Evolutionary conservation across 2,113 vertebrate species (phyloP).

Genomic region (Tupaia chinensis): DNA sequence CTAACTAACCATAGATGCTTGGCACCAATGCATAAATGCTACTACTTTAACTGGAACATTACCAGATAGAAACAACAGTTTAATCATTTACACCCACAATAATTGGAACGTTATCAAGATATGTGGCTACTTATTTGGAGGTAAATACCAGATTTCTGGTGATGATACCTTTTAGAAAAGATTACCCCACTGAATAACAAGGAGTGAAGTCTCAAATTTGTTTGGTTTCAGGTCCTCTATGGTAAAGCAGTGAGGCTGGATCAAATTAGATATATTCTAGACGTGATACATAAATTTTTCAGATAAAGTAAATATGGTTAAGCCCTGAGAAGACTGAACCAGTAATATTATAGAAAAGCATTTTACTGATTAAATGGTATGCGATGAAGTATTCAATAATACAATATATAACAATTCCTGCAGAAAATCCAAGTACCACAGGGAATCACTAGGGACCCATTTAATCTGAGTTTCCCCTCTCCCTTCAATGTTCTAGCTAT

Average conservation of each 20-base stretch:
- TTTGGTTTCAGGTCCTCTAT: neutral
- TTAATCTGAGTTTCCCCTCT: neutral
- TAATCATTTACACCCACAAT: neutral
- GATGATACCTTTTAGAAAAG: neutral
- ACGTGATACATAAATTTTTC: neutral
- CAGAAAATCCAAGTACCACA: neutral
- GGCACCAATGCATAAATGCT: neutral
- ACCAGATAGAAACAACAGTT: slow-evolving; percentile 5
- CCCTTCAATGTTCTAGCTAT: neutral
- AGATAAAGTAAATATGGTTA: neutral
- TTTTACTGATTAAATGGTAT: neutral
- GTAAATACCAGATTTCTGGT: neutral
- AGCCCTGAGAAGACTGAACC: neutral
- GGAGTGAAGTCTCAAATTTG: neutral
- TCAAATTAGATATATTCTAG: neutral
- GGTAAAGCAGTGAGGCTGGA: neutral
- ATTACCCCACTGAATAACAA: neutral
- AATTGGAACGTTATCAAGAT: neutral
- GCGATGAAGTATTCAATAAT: neutral
- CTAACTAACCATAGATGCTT: neutral
- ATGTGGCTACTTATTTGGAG: neutral
- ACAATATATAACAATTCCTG: neutral
- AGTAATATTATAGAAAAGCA: neutral
- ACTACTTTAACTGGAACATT: neutral
- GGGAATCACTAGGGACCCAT: neutral